Percentiles rank a stretch among this genome's conserved stretches.
These are phyloP conservation scores for Coregonus clupeaformis DNA, from an alignment of 2,113 vertebrate species.

Conservation along the genomic window DNA sequence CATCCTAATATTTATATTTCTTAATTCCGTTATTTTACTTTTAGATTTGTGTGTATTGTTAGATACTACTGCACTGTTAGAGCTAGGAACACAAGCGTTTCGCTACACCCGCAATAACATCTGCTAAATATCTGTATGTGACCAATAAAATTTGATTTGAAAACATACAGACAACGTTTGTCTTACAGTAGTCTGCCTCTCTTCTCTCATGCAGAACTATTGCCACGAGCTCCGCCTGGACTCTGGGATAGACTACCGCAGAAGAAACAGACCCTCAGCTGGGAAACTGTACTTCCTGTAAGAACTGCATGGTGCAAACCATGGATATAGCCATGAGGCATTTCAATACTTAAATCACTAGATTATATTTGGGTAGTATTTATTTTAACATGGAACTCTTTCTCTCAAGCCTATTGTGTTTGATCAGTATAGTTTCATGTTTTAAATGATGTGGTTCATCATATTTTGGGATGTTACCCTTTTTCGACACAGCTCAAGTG, in stretches of 20 bases:
- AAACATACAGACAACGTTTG: not conserved
- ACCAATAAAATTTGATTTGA: no score
- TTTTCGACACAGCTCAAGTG: constrained; percentile 83
- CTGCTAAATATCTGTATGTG: no score
- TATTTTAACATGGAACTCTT: no score
- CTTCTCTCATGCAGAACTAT: constrained; percentile 75
- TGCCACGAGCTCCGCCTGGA: constrained; percentile 88
- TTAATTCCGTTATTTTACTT: no score
- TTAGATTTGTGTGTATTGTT: no score
- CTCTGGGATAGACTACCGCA: constrained; percentile 95
- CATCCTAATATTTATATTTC: no score
- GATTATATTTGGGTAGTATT: not conserved
- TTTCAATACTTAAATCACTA: not conserved
- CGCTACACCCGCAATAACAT: no score
- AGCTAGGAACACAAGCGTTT: no score
- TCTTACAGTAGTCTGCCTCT: not conserved
- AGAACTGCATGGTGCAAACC: constrained; percentile 51
- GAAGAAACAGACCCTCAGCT: constrained; percentile 81
- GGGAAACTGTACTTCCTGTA: constrained; percentile 96
- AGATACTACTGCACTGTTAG: no score
- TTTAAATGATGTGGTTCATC: constrained; percentile 84
- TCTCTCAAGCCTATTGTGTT: no score
- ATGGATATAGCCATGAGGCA: not conserved
- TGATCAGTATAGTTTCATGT: constrained; percentile 30
- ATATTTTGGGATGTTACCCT: constrained; percentile 65